Base-by-base conservation (phyloP, 2,888 invertebrate species). In the Hypselothyrea guttata region DNA sequence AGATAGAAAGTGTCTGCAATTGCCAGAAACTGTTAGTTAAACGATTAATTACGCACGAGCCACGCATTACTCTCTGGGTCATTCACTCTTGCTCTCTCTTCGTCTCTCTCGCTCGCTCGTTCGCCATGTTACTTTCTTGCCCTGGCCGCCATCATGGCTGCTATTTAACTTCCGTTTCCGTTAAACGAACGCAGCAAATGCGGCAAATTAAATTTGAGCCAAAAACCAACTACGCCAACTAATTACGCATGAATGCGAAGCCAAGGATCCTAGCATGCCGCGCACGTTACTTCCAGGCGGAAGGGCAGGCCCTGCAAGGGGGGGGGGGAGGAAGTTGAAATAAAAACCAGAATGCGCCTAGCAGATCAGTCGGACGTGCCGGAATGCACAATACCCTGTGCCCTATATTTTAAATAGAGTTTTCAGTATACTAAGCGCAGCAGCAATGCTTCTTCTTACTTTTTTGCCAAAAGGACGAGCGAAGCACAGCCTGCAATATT, bases 221-320 rank as follows among this genome's bases (percentile, higher is more conserved):
- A 71, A 72, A 65, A 69, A 62, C 48, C 54, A 71, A 78, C 60
- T 65, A 61, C 67, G 58, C 63, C 77, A 81, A 81, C 84, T 81
- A 84, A 84, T 81, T 81, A 81, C 82, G 81, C 79, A 81, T 81
- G 75, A 77, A 73, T 82, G 78, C 75, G 66, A 77, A 83, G 71
- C 56, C 74, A 69, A 68, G 64, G 64, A 72, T 71, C 69, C 71
- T 40, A 46, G 41, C 55, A 46, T 54, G 57, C 33, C 37, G 47
- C 35, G 55, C 41, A 66, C 49, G 38, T 56, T 66, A 58, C 45
- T 46, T 54, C 53, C 73, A 51, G 49, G 44, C 34, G 30, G 22
- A 49, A 31, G 49, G 54, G 38, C 12, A 34, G 30, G 38, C 34
- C 33, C 38, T 18, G 27, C 4, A 15, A 3, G n/a, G 7, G 28